These are phyloP conservation scores for Percina caprodes DNA, from an alignment of 2,113 vertebrate species.

Conservation along the genomic window DNA sequence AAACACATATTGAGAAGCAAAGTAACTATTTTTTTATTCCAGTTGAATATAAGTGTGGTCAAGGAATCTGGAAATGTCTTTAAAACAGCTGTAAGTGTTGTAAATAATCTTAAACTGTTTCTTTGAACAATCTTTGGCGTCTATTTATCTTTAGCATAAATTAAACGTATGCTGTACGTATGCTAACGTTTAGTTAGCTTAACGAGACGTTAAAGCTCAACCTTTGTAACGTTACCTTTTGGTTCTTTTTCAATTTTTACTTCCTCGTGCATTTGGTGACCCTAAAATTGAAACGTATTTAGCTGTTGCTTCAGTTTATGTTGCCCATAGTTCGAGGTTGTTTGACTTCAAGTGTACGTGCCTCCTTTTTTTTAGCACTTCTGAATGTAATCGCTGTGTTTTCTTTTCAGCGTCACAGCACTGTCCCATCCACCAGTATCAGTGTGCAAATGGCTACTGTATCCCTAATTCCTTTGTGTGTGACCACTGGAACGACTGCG, in stretches of 20 bases:
- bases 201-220: neutral
- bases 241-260: neutral
- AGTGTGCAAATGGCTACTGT: constrained; percentile 81
- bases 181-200: no score
- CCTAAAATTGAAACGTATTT: neutral
- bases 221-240: neutral
- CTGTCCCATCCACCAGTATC: constrained; percentile 74
- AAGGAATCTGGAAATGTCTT: neutral
- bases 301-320: neutral
- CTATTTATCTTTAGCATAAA: neutral
- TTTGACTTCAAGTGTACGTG: neutral
- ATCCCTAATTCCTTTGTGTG: constrained; percentile 74
- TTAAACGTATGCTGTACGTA: neutral
- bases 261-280: neutral
- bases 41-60: neutral
- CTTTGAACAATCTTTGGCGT: neutral
- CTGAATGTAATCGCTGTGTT: neutral
- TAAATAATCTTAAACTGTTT: neutral
- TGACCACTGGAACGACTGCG: constrained; percentile 84
- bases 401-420: constrained; percentile 59
- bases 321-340: neutral
- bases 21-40: neutral
- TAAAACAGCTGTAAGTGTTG: neutral
- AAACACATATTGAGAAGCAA: neutral
- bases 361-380: neutral